Base-by-base conservation (phyloP, 2,888 invertebrate genomes). In the Itoplectis maculator region DNA sequence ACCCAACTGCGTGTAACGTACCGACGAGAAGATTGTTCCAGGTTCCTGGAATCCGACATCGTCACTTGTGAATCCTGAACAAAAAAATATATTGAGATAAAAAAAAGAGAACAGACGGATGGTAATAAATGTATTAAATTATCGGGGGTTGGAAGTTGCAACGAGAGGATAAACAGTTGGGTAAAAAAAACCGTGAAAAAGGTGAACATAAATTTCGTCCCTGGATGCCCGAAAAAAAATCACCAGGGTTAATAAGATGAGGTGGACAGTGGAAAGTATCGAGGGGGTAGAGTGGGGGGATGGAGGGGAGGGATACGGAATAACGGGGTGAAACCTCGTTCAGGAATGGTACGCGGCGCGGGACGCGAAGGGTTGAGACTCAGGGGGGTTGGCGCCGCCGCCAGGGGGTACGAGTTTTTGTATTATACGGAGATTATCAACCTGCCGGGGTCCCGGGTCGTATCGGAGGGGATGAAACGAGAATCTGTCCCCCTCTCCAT, bases 341-440 rank as follows among this genome's bases (percentile, higher is more conserved):
- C 40, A 54, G 65, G 74, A 51, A 73, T 73, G 73, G 49, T 15
- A 29, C 9, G 35, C 9, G 47, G 54, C 65, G 35, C 56, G 70
- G 78, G n/a, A n/a, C n/a, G n/a, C n/a, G n/a, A 73, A 73, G 76
- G 76, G 74, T 73, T 69, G 74, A 63, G 63, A 73, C 68, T 69
- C 49, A 45, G 63, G 69, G 54, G 79, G 68, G 74, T 68, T 74
- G 13, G 63, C 8, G 51, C 42, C 61, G 65, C 29, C n/a, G n/a
- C n/a, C n/a, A n/a, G 72, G 54, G 66, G 66, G 40, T 15, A 49
- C 42, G 56, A 47, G 75, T 90, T 90, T 91, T 90, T 90, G 89
- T 91, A 92, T 92, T 91, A 90, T 90, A 89, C 89, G 90, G 89
- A 91, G 92, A 92, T 92, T 92, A 92, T 92, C 90, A 92, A 92